Conservation (phyloP, 1,140 invertebrate genomes). For the Trachelipus rathkii region DNA sequence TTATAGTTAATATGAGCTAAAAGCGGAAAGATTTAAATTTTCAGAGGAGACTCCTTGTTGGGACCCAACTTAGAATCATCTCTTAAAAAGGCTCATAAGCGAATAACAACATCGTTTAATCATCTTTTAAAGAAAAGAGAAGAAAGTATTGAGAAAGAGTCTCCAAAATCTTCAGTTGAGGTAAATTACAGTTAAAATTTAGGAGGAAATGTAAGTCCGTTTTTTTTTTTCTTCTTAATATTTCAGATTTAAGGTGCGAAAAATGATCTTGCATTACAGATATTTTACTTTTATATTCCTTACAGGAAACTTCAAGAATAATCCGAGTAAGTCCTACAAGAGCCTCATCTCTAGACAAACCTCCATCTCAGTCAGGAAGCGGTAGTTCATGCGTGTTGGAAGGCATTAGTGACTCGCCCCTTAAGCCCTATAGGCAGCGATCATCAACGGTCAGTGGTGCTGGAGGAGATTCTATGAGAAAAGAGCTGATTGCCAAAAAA, state of each 20-base stretch:
- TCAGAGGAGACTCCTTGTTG: neutral
- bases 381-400: neutral
- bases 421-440: constrained; percentile 30
- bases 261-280: neutral
- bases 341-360: neutral
- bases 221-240: too few relatives aligned
- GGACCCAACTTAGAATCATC: constrained; percentile 32
- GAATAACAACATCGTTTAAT: constrained; percentile 40
- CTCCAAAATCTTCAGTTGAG: neutral
- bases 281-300: neutral
- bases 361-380: neutral
- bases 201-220: too few relatives aligned
- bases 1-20: too few relatives aligned
- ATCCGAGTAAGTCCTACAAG: neutral
- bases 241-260: too few relatives aligned
- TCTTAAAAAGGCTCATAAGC: constrained; percentile 37
- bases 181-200: neutral
- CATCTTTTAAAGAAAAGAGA: constrained; percentile 40
- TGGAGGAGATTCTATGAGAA: constrained; percentile 46
- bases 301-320: neutral
- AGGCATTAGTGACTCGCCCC: constrained; percentile 38
- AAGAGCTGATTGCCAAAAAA: constrained; percentile 51
- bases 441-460: constrained; percentile 36
- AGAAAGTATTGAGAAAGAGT: constrained; percentile 36
- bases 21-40: too few relatives aligned